Base-by-base conservation (phyloP, 2,113 vertebrate genomes). In the Seriola dumerili region DNA sequence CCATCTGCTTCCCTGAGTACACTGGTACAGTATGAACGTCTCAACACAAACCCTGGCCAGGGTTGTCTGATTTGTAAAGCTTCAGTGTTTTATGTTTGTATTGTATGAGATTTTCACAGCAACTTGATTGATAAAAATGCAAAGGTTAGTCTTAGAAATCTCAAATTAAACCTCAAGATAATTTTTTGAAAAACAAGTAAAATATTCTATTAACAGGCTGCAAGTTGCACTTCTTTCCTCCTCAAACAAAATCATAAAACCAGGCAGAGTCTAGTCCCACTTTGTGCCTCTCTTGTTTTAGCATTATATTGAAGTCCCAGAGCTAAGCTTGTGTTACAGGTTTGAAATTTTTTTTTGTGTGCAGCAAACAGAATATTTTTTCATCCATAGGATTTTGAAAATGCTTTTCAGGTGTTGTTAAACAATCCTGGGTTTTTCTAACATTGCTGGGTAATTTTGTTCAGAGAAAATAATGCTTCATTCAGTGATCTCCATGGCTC, bases 1-100 rank as follows among this genome's bases (percentile, higher is more conserved):
- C 95, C 94, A 99, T 99, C 94, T 99, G 98, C 94, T 99, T 99
- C 94, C 98, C 98, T 0, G 98, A 99, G 92, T 99, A 99, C 94
- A 82, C 94, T 85, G 98, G 98, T 99, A 95, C 65, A 25, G 76
- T 69, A n/a, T 6, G 4, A 65, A 25, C 11, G 13, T 9, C n/a
- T 44, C 38, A 10, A 32, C 48, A 36, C 11, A 57, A 32, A 50
- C 32, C 42, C 32, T 34, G 9, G 1, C 16, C 68, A 34, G 5
- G 4, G 23, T 17, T 13, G 25, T 7, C 23, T 13, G 16, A 12
- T 50, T 50, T 58, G 19, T 23, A 38, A 14, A 40, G 21, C 34
- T 19, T 61, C 42, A 46, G 5, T 13, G 21, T 32, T 52, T 8
- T 2, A 42, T 42, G 21, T 65, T 32, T 59, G 10, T 44, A 4